Conservation (phyloP, 2,888 invertebrate species). For the Coelogynopora nodosa region DNA sequence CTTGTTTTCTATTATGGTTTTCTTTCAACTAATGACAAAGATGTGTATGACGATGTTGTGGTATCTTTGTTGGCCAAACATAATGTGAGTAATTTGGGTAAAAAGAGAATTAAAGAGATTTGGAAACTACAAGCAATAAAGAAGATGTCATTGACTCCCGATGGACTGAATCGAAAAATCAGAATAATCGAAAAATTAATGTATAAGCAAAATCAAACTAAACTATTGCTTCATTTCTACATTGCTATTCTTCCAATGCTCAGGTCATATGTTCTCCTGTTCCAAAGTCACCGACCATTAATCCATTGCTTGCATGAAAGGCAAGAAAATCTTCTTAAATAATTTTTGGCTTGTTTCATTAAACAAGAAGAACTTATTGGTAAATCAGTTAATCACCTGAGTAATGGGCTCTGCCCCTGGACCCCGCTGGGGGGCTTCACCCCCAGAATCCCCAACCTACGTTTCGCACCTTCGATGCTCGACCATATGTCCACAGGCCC, state of each 20-base stretch:
- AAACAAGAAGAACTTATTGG: neutral
- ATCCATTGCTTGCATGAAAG: neutral
- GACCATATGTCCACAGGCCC: too few species aligned
- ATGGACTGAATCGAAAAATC: neutral
- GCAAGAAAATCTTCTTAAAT: neutral
- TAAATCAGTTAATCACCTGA: neutral
- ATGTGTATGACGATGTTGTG: neutral
- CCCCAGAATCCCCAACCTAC: too few species aligned
- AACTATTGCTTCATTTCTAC: neutral
- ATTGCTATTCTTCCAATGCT: neutral
- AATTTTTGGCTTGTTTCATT: neutral
- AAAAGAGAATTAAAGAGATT: neutral
- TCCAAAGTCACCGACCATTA: neutral
- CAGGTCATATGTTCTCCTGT: neutral
- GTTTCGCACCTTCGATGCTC: too few species aligned
- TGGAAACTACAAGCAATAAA: neutral
- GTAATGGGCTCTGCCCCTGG: too few species aligned
- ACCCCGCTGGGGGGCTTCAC: too few species aligned
- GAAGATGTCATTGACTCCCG: neutral
- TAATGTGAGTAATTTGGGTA: neutral
- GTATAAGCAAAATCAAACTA: neutral
- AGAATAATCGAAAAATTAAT: neutral
- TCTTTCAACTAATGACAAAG: neutral
- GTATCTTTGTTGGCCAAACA: slow-evolving; percentile 20
- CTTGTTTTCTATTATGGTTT: slow-evolving; percentile 38